These are phyloP conservation scores for Macrochelys suwanniensis DNA, from an alignment of 2,797 vertebrate genomes.

Conservation along the genomic window DNA sequence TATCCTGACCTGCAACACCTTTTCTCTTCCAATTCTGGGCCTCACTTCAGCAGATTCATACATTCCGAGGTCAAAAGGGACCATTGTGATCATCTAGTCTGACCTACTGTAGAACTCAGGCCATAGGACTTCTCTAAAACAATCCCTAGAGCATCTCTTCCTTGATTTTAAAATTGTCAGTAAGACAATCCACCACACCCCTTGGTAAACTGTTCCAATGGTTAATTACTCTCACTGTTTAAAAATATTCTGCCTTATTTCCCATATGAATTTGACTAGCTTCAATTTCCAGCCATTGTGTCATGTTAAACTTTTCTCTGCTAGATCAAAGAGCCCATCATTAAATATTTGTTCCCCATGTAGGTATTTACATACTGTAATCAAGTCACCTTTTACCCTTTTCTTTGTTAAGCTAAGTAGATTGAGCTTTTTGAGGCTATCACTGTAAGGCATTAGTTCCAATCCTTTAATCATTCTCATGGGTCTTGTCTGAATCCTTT, in stretches of 20 bases:
- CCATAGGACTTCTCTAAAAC: background rate
- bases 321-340: background rate
- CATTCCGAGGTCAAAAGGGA: background rate
- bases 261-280: background rate
- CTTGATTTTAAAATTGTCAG: background rate
- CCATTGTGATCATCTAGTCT: background rate
- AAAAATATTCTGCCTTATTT: background rate
- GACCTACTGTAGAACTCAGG: background rate
- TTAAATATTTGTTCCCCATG: background rate
- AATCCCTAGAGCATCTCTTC: background rate
- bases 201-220: background rate
- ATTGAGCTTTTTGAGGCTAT: background rate
- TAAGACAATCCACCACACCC: background rate
- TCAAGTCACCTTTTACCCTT: background rate
- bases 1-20: conserved; percentile 36
- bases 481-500: background rate
- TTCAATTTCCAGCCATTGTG: background rate
- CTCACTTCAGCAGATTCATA: background rate
- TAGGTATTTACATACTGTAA: background rate
- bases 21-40: background rate
- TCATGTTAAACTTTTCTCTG: background rate
- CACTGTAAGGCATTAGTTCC: too few species aligned
- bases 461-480: background rate
- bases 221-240: background rate
- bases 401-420: background rate